Evolutionary conservation across 64 coral and sea anemone genomes (phyloP).

Genomic region (Actinia equina): DNA sequence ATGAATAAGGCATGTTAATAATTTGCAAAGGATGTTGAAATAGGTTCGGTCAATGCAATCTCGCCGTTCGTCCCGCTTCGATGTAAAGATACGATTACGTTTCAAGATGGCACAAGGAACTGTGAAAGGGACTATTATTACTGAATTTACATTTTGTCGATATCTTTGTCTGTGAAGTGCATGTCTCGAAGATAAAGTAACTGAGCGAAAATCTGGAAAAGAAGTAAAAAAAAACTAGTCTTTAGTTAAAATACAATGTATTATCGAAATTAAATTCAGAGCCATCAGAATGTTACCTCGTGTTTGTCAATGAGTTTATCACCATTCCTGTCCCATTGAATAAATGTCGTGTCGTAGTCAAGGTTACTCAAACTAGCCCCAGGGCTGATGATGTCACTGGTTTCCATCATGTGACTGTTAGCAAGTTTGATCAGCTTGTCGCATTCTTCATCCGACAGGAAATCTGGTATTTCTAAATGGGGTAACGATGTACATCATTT

Average conservation of each 20-base stretch:
- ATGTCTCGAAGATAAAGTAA: conserved; percentile 40
- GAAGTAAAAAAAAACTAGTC: not conserved
- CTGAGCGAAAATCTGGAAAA: conserved; percentile 15
- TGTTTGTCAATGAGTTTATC: conserved; percentile 33
- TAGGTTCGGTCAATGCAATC: too few relatives aligned
- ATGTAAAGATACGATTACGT: too few relatives aligned
- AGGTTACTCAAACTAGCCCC: conserved; percentile 7
- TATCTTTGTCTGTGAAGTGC: conserved; percentile 47
- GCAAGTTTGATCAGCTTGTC: conserved; percentile 21
- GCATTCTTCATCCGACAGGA: conserved; percentile 30
- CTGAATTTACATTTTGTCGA: conserved; percentile 36
- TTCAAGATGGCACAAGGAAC: too few relatives aligned
- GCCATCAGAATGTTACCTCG: conserved; percentile 19
- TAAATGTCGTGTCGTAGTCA: conserved; percentile 24
- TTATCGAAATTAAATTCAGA: too few relatives aligned
- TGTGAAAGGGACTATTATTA: not conserved
- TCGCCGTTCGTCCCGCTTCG: too few relatives aligned
- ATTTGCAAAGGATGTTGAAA: too few relatives aligned
- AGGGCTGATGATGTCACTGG: conserved; percentile 32
- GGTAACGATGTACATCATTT: too few relatives aligned
- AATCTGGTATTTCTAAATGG: conserved; percentile 45
- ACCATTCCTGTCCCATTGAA: conserved; percentile 44
- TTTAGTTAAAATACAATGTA: too few relatives aligned
- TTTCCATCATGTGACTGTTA: conserved; percentile 19
- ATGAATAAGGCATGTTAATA: too few relatives aligned